phyloP scores from a whole-genome alignment of 2,113 vertebrate genomes.

The Limnothrissa miodon region DNA sequence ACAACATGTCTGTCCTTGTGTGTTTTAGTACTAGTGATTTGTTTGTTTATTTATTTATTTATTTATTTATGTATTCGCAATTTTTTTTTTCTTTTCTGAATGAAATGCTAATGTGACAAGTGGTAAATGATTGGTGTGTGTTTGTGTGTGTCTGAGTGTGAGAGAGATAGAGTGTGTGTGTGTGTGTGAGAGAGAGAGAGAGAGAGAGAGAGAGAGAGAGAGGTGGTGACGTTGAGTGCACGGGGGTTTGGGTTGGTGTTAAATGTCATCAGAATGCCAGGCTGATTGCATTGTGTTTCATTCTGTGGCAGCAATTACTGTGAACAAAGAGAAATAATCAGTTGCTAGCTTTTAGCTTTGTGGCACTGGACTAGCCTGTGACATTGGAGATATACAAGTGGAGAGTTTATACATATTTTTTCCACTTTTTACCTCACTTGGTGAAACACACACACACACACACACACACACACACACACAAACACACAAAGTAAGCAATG shows the following conservation, averaged over 20 bases:
- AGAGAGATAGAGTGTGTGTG: too few species aligned
- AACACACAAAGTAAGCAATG: background rate
- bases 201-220: slow-evolving; percentile 6
- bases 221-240: slow-evolving; percentile 52
- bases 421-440: background rate
- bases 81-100: background rate
- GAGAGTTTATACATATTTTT: background rate
- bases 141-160: background rate
- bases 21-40: background rate
- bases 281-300: slow-evolving; percentile 68
- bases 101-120: slow-evolving; percentile 55
- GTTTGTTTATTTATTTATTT: background rate
- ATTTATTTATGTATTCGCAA: too few species aligned
- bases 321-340: slow-evolving; percentile 60
- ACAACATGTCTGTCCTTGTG: slow-evolving; percentile 60
- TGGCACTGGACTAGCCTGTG: background rate
- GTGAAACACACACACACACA: background rate
- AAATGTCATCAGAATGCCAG: slow-evolving; percentile 68
- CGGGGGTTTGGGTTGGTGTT: slow-evolving; percentile 57
- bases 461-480: too few species aligned
- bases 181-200: background rate
- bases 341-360: slow-evolving; percentile 53
- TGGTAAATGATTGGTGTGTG: background rate
- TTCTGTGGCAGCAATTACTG: slow-evolving; percentile 59
- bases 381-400: background rate